These are phyloP conservation scores for Okapia johnstoni DNA, from an alignment of 2,113 vertebrate species.

Conservation along the genomic window DNA sequence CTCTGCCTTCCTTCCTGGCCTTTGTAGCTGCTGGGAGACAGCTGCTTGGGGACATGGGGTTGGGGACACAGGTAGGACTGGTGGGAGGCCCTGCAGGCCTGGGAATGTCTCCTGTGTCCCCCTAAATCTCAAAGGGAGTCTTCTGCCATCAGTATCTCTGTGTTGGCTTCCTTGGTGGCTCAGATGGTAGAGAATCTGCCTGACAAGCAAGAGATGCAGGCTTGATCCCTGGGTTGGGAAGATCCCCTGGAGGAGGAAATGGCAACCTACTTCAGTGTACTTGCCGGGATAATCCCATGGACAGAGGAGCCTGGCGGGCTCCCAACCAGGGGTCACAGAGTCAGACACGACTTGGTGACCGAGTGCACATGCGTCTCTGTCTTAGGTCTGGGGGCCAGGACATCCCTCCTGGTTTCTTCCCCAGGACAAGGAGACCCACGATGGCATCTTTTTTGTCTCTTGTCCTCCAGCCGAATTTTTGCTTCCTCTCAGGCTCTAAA, in stretches of 20 bases:
- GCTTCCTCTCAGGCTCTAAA: neutral
- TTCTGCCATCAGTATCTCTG: neutral
- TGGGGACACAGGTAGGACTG: slow-evolving; percentile 61
- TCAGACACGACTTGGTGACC: neutral
- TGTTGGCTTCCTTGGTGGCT: neutral
- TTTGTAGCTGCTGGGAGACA: slow-evolving; percentile 67
- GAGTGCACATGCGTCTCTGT: rapidly evolving
- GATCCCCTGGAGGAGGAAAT: neutral
- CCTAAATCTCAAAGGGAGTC: neutral
- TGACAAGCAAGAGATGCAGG: neutral
- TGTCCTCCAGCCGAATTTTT: neutral
- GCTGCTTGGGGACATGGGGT: slow-evolving; percentile 28
- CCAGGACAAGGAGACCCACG: neutral
- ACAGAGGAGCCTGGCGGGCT: neutral
- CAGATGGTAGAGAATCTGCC: neutral
- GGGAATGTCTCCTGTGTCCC: neutral
- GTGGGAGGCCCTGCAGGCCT: slow-evolving; percentile 50
- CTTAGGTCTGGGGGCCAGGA: neutral
- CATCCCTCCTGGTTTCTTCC: neutral
- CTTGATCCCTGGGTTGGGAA: neutral
- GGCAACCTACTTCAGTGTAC: neutral
- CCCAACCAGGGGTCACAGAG: neutral
- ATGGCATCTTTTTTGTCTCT: neutral
- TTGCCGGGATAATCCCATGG: neutral
- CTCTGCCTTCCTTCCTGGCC: neutral